A percentile compares a stretch with the other conserved stretches of the same genome.
phyloP scores from a whole-genome alignment of 2,888 invertebrate genomes.

The Monopis laevigella region DNA sequence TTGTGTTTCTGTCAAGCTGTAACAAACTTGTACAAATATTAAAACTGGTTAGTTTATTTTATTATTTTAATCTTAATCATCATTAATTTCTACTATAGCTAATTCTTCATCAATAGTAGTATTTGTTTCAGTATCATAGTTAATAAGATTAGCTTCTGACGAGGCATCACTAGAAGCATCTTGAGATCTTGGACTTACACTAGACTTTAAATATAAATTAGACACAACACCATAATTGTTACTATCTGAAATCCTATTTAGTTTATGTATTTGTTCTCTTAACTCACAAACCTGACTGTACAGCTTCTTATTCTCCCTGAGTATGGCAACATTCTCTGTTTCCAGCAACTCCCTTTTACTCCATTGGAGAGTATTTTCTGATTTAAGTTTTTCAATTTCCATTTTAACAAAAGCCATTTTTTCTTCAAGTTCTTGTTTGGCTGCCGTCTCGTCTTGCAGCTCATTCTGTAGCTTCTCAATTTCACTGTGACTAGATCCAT shows the following conservation, averaged over 20 bases:
- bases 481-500: conserved; percentile 58
- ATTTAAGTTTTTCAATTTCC: conserved; percentile 86
- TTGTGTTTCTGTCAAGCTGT: no score
- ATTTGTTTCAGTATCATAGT: conserved; percentile 46
- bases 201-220: conserved; percentile 48
- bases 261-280: conserved; percentile 54
- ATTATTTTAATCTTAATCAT: conserved; percentile 21
- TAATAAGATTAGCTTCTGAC: conserved; percentile 47
- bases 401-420: conserved; percentile 50
- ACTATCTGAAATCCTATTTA: conserved; percentile 53
- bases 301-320: conserved; percentile 90
- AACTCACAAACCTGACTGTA: conserved; percentile 56
- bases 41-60: no score
- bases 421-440: conserved; percentile 53
- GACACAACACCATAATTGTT: conserved; percentile 39
- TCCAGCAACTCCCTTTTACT: conserved; percentile 89
- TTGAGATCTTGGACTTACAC: conserved; percentile 47
- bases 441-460: conserved; percentile 53
- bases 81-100: conserved; percentile 47
- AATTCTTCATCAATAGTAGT: conserved; percentile 55
- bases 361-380: conserved; percentile 95
- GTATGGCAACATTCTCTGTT: conserved; percentile 86
- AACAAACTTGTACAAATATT: no score
- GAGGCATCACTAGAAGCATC: conserved; percentile 53
- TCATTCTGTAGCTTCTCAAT: conserved; percentile 54